Evolutionary conservation across 2,113 vertebrate species (phyloP).

Genomic region (Microtus pennsylvanicus): DNA sequence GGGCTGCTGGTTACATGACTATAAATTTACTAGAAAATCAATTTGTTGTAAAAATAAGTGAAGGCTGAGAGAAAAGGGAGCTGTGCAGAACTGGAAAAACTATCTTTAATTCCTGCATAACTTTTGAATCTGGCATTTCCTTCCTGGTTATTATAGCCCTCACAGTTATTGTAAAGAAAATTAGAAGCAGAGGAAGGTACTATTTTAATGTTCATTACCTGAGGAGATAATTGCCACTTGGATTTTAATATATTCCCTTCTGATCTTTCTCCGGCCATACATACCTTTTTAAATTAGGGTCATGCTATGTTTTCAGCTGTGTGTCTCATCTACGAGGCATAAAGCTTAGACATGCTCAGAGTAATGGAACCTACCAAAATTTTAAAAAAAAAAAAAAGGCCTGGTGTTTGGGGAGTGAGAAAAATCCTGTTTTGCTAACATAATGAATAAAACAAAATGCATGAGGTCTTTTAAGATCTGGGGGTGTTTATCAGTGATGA

Average conservation of each 20-base stretch:
- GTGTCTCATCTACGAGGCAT: not conserved
- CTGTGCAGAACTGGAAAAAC: not conserved
- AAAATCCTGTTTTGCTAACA: slow-evolving; percentile 22
- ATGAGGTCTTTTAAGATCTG: not conserved
- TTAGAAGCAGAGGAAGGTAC: slow-evolving; percentile 48
- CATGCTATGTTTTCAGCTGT: not conserved
- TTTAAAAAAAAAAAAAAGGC: not conserved
- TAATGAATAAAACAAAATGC: not conserved
- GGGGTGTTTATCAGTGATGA: not conserved
- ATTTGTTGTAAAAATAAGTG: not conserved
- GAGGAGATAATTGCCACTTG: slow-evolving; percentile 51
- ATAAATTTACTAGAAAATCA: slow-evolving; percentile 9
- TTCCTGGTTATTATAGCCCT: slow-evolving; percentile 53
- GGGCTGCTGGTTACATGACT: not conserved
- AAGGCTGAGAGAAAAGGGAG: not conserved
- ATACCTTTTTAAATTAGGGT: slow-evolving; percentile 57
- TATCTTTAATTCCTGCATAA: slow-evolving; percentile 26
- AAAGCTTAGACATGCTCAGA: not conserved
- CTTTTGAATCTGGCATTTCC: slow-evolving; percentile 23
- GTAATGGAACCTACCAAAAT: not conserved
- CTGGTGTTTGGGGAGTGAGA: not conserved
- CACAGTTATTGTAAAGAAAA: slow-evolving; percentile 54
- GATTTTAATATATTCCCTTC: slow-evolving; percentile 41
- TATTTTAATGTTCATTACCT: slow-evolving; percentile 55
- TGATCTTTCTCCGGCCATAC: slow-evolving; percentile 43